Evolutionary conservation across 2,113 vertebrate species (phyloP).

Genomic region (Falcunculus frontatus): DNA sequence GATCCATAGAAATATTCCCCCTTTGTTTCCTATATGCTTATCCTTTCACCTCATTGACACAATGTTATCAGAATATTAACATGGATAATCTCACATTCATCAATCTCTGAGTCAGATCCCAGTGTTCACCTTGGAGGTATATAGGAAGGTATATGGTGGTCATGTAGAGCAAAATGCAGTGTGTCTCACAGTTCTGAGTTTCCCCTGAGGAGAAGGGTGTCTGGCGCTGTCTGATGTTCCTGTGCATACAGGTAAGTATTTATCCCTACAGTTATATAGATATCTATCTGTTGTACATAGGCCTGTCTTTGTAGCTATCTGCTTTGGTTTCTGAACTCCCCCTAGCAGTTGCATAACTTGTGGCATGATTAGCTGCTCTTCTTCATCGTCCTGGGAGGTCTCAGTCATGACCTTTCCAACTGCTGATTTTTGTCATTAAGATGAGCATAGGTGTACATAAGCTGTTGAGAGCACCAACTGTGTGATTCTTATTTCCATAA

Average conservation of each 20-base stretch:
- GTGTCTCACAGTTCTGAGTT: slow-evolving; percentile 6
- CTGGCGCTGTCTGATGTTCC: slow-evolving; percentile 52
- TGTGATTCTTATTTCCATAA: background rate
- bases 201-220: slow-evolving; percentile 57
- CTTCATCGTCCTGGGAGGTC: slow-evolving; percentile 56
- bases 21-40: background rate
- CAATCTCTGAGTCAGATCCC: background rate
- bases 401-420: slow-evolving; percentile 52
- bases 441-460: background rate
- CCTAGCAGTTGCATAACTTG: slow-evolving; percentile 31
- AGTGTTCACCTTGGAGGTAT: background rate
- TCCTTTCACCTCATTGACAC: slow-evolving; percentile 6
- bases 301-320: slow-evolving; percentile 34
- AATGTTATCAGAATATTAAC: background rate
- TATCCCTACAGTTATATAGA: slow-evolving; percentile 61
- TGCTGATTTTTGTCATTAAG: background rate
- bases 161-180: slow-evolving; percentile 12
- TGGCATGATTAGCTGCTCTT: slow-evolving; percentile 16
- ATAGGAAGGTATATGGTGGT: slow-evolving; percentile 9
- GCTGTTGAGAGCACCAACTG: background rate
- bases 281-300: slow-evolving; percentile 34
- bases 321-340: background rate
- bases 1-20: background rate
- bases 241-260: slow-evolving; percentile 53
- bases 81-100: background rate